Conservation (phyloP, 1,140 invertebrate species). For the Dolichoris vasculosae region DNA sequence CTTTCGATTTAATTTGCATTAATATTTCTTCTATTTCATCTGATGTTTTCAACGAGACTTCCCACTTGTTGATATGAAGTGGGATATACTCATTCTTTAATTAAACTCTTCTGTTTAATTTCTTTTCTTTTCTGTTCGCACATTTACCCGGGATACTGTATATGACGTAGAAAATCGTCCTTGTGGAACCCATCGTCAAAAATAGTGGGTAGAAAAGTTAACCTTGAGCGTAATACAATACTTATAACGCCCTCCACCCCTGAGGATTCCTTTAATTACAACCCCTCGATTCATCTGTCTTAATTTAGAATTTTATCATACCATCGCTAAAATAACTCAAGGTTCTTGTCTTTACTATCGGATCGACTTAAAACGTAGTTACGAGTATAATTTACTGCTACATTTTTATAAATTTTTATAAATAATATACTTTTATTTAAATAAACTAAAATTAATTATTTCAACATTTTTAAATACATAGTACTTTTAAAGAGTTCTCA, state of each 20-base stretch:
- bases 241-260: not conserved
- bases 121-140: no score
- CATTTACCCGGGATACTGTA: not conserved
- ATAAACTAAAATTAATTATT: no score
- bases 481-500: no score
- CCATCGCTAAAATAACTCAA: not conserved
- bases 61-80: not conserved
- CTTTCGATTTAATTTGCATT: not conserved
- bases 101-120: conserved; percentile 13
- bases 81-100: not conserved
- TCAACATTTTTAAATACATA: no score
- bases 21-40: not conserved
- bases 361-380: no score
- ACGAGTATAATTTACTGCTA: no score
- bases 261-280: not conserved
- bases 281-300: not conserved
- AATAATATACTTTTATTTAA: no score
- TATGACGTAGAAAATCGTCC: not conserved
- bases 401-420: no score
- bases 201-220: not conserved
- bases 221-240: not conserved
- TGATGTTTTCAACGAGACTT: not conserved
- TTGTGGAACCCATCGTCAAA: not conserved
- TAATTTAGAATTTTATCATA: not conserved
- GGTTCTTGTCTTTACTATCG: no score